phyloP scores from a whole-genome alignment of 2,888 invertebrate species.

The Conops quadrifasciatus region DNA sequence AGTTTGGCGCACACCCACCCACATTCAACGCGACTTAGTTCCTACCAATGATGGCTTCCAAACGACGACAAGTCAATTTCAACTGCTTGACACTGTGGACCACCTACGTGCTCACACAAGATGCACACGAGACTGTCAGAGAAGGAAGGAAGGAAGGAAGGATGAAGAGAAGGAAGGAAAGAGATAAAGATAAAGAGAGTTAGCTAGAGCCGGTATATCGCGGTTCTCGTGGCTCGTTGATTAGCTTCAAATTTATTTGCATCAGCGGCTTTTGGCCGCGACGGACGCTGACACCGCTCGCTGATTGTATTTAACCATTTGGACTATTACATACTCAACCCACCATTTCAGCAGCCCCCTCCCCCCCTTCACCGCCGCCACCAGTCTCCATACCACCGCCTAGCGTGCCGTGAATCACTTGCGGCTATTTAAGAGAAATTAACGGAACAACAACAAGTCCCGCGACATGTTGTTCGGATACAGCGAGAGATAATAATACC shows the following conservation, averaged over 20 bases:
- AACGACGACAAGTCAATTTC: constrained; percentile 36
- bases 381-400: too few relatives aligned
- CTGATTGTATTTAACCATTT: constrained; percentile 26
- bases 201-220: background rate
- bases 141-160: background rate
- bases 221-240: constrained; percentile 15
- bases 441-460: background rate
- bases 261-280: background rate
- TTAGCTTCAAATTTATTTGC: constrained; percentile 32
- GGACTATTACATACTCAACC: constrained; percentile 20
- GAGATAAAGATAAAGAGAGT: background rate
- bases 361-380: too few relatives aligned
- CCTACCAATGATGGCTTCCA: constrained; percentile 21
- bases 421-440: too few relatives aligned
- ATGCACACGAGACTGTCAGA: background rate
- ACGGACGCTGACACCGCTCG: constrained; percentile 17
- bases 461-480: background rate
- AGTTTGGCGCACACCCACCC: constrained; percentile 2
- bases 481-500: background rate
- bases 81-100: constrained; percentile 42
- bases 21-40: background rate
- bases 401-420: too few relatives aligned
- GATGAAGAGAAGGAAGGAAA: background rate
- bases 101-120: constrained; percentile 14
- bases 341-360: constrained; percentile 2